Base-by-base conservation (phyloP, 1,140 invertebrate genomes). In the Tetragnatha versicolor region DNA sequence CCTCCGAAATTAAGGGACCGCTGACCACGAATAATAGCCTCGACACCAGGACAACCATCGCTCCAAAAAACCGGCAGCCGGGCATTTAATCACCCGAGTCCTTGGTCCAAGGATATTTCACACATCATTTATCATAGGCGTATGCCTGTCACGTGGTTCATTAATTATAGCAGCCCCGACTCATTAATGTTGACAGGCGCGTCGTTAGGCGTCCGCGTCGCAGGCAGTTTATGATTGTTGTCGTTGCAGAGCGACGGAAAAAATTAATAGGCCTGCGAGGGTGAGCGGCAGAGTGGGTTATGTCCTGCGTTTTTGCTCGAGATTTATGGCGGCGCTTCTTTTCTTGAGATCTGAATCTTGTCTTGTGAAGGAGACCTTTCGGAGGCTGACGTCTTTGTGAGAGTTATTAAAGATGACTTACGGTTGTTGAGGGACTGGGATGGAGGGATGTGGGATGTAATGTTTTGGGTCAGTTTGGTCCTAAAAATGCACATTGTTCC, bases 141-240 rank as follows among this genome's bases (percentile, higher is more conserved):
- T 55, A 58, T 72, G 60, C 69, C 45, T 75, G 72, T 75, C 72
- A 63, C 27, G 58, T 75, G 72, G 72, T 75, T 75, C 72, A 75
- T 75, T 75, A 75, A 75, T 75, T 75, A 75, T 63, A 45, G 72
- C 42, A 42, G 72, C 58, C 61, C 55, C 35, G 55, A 33, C 72
- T 75, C 72, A 75, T 75, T 75, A 75, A 75, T 63, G 72, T 75
- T 75, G 72, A 75, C 72, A 75, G 72, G 17, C 55, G 55, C 51
- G 72, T 75, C 72, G 72, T 75, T 75, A 75, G 45, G 72, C 72
- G 58, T 22, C 60, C 55, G 58, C 55, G 58, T 75, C 72, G 72
- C 63, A 75, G 55, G 72, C 42, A 75, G 51, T 75, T 58, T 63
- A 75, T 75, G 72, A 75, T 75, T 75, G 72, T 75, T 75, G 72